A percentile compares a stretch with the other conserved stretches of the same genome.
phyloP scores from a whole-genome alignment of 2,797 vertebrate species.

The Oreochromis grahami region DNA sequence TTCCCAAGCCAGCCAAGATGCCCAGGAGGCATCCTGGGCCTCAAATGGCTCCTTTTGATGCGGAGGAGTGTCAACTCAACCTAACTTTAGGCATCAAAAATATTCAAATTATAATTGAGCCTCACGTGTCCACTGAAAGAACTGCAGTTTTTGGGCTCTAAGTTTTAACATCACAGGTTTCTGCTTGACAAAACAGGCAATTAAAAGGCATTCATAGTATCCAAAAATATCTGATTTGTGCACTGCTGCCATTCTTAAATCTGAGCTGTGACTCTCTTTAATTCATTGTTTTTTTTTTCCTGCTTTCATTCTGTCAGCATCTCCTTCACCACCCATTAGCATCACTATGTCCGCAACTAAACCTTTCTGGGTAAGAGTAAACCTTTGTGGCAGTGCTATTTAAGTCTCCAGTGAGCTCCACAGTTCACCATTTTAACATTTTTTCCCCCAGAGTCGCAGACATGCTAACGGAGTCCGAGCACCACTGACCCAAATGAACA shows the following conservation, averaged over 20 bases:
- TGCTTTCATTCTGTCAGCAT: background rate
- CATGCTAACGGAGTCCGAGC: background rate
- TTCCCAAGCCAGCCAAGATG: background rate
- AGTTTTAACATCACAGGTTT: background rate
- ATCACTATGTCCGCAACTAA: background rate
- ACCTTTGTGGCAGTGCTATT: background rate
- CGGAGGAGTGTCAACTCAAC: background rate
- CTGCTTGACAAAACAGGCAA: background rate
- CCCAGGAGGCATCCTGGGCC: background rate
- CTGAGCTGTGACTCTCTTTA: background rate
- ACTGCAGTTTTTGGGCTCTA: background rate
- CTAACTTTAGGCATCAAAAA: background rate
- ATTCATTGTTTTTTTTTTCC: background rate
- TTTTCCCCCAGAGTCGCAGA: background rate
- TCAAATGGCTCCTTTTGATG: background rate
- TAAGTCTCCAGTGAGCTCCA: background rate
- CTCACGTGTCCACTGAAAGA: background rate
- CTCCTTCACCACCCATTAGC: background rate
- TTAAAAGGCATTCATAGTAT: fast-evolving
- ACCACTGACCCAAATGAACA: conserved; percentile 47
- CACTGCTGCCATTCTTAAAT: background rate
- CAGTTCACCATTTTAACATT: background rate
- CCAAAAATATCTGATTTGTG: fast-evolving
- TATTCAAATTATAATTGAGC: background rate
- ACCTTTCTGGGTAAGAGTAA: background rate